Conservation (phyloP, 2,797 vertebrate species). For the Gallinago solitaria region DNA sequence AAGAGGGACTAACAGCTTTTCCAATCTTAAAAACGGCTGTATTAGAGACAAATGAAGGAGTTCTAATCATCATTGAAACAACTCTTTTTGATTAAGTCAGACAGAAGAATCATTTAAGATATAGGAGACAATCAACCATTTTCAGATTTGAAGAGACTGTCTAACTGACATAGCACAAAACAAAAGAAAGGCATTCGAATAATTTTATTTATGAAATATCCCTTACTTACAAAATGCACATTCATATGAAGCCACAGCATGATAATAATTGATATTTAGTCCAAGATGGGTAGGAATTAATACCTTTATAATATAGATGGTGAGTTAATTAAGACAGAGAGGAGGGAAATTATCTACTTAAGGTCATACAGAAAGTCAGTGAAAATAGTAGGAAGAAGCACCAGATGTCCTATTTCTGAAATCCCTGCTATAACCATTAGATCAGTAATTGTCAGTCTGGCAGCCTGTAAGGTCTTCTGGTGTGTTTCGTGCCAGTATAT, state of each 20-base stretch:
- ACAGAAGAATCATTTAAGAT: conserved; percentile 8
- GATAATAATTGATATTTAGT: neutral
- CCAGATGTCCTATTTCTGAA: conserved; percentile 22
- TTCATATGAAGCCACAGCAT: neutral
- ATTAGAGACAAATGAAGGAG: conserved; percentile 8
- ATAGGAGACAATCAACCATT: neutral
- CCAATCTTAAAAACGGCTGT: neutral
- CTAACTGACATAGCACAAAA: neutral
- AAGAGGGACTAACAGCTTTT: conserved; percentile 32
- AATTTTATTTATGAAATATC: conserved; percentile 13
- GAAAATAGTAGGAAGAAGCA: conserved; percentile 3
- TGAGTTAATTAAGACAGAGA: conserved; percentile 40
- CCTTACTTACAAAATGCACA: neutral
- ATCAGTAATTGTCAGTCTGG: conserved; percentile 23
- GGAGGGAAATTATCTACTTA: conserved; percentile 18
- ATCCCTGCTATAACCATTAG: conserved; percentile 23
- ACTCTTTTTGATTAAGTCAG: conserved; percentile 41
- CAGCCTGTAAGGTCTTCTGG: neutral
- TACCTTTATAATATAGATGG: conserved; percentile 34
- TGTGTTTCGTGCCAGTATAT: neutral
- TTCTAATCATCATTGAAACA: conserved; percentile 28
- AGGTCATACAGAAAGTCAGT: conserved; percentile 25
- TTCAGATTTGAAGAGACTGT: conserved; percentile 22
- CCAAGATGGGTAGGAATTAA: conserved; percentile 4
- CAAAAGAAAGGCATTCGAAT: neutral